Conservation (phyloP, 1,140 invertebrate species). For the Theocolax elegans region DNA sequence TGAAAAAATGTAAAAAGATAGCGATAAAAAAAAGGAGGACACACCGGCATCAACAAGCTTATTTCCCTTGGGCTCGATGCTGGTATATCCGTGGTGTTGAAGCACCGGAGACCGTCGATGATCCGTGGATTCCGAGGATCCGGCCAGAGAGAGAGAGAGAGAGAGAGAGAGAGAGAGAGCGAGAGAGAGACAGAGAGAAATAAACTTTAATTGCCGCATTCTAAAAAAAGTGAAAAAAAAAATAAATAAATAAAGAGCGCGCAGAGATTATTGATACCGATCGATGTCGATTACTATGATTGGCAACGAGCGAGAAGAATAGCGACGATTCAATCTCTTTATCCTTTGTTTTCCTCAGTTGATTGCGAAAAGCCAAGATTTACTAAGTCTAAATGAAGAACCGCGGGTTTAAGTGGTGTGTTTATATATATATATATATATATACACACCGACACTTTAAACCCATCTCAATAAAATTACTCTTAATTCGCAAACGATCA, state of each 20-base stretch:
- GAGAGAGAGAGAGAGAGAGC: no score
- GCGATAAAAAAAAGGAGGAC: conserved; percentile 21
- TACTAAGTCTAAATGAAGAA: no score
- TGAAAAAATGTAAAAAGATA: conserved; percentile 10
- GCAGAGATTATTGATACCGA: conserved; percentile 40
- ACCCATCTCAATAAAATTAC: no score
- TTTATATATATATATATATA: no score
- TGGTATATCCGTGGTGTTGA: conserved; percentile 3
- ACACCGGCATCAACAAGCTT: conserved; percentile 47
- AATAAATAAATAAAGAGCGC: not conserved
- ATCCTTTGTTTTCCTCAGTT: not conserved
- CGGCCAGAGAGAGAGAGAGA: no score
- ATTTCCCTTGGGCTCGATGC: conserved; percentile 51
- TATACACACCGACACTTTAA: no score
- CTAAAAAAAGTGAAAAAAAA: conserved; percentile 34
- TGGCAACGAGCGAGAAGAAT: conserved; percentile 11
- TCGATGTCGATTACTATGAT: conserved; percentile 30
- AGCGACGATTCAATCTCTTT: not conserved
- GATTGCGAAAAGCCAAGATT: no score
- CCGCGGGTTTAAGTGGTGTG: no score
- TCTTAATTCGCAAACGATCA: no score
- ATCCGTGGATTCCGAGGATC: conserved; percentile 43
- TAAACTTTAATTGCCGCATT: conserved; percentile 49
- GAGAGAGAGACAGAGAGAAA: no score
- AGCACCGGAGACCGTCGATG: conserved; percentile 34